Conservation (phyloP, 2,113 vertebrate species). For the Xyliphius kryptos region DNA sequence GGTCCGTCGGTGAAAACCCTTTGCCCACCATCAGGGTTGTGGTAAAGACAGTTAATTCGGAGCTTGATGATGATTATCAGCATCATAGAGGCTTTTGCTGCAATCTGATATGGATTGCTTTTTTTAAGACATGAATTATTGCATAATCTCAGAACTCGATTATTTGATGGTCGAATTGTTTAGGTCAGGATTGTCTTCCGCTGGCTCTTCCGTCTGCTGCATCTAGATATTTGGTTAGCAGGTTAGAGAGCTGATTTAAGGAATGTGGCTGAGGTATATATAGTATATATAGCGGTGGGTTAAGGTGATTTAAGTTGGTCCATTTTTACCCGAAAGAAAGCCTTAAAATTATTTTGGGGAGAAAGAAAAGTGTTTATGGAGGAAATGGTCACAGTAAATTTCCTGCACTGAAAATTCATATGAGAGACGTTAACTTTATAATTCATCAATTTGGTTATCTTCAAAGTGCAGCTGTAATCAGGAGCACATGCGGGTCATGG, state of each 20-base stretch:
- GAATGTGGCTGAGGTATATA: slow-evolving; percentile 2
- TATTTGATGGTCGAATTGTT: slow-evolving; percentile 20
- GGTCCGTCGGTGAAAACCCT: neutral
- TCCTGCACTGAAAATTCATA: slow-evolving; percentile 17
- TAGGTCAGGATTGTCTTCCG: slow-evolving; percentile 2
- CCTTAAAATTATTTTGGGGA: neutral
- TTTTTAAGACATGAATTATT: neutral
- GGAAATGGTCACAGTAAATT: slow-evolving; percentile 21
- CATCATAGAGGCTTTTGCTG: slow-evolving; percentile 4
- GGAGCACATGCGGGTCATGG: slow-evolving; percentile 20
- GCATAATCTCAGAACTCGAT: neutral
- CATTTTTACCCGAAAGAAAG: slow-evolving; percentile 16
- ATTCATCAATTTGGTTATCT: slow-evolving; percentile 20
- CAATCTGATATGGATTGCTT: slow-evolving; percentile 8
- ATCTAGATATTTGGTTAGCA: neutral
- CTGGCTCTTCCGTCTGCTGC: neutral
- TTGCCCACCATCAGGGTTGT: neutral
- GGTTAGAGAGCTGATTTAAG: slow-evolving; percentile 10
- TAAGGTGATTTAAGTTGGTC: neutral
- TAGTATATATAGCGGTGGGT: too few species aligned
- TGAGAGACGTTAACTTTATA: slow-evolving; percentile 8
- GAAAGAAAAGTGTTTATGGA: slow-evolving; percentile 6
- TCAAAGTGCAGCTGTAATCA: slow-evolving; percentile 18
- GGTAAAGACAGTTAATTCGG: slow-evolving; percentile 2
- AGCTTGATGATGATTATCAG: slow-evolving; percentile 1